phyloP scores from a whole-genome alignment of 2,113 vertebrate species.

The Nymphicus hollandicus region DNA sequence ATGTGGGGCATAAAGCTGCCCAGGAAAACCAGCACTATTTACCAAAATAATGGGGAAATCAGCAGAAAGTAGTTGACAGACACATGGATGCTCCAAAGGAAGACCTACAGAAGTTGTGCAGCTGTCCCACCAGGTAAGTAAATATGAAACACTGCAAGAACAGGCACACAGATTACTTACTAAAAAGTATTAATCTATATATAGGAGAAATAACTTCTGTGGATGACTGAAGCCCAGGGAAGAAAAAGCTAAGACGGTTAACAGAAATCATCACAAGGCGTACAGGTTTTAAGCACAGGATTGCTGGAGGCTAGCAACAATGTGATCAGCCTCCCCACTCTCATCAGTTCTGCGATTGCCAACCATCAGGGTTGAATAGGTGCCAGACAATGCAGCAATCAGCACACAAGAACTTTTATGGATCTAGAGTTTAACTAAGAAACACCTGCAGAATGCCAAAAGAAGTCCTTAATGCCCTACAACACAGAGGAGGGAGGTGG shows the following conservation, averaged over 20 bases:
- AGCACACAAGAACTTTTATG: background rate
- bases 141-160: background rate
- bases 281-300: background rate
- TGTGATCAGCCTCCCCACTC: background rate
- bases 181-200: background rate
- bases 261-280: background rate
- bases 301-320: background rate
- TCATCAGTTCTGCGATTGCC: background rate
- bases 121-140: background rate
- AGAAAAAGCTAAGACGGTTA: background rate
- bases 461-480: background rate
- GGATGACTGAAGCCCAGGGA: background rate
- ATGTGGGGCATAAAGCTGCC: background rate
- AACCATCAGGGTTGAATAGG: background rate
- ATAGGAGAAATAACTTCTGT: background rate
- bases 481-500: background rate
- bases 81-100: background rate
- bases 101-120: background rate
- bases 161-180: rapidly evolving
- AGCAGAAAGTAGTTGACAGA: background rate
- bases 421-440: background rate
- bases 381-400: background rate
- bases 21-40: background rate
- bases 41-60: background rate
- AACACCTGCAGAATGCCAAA: background rate